Conservation (phyloP, 2,113 vertebrate species). For the Oreochromis niloticus region DNA sequence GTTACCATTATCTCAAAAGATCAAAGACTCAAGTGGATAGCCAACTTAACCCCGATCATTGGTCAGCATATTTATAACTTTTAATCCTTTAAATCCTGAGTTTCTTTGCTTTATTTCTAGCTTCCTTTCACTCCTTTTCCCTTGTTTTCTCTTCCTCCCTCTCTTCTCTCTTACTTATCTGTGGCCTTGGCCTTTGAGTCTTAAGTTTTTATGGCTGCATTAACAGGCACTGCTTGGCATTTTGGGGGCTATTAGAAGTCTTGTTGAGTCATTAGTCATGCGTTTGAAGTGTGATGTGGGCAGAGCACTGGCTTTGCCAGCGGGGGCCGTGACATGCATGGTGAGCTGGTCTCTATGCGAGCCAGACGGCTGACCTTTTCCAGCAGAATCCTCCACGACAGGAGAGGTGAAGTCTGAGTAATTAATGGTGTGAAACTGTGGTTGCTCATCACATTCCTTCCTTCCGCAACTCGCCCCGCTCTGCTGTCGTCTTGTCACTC, state of each 20-base stretch:
- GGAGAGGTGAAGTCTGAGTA: slow-evolving; percentile 49
- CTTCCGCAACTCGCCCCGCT: neutral
- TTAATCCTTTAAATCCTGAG: neutral
- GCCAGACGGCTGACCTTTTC: slow-evolving; percentile 67
- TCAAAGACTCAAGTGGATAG: neutral
- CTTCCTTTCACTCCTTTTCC: neutral
- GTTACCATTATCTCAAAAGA: neutral
- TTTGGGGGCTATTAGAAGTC: slow-evolving; percentile 36
- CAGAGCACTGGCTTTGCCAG: neutral
- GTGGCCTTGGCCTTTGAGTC: neutral
- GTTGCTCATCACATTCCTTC: neutral
- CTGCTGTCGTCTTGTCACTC: slow-evolving; percentile 15
- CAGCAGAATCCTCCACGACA: neutral
- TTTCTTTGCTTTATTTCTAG: neutral
- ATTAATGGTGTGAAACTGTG: slow-evolving; percentile 47
- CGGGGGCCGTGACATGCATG: slow-evolving; percentile 47
- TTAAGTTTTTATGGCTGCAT: neutral
- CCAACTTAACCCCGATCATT: neutral
- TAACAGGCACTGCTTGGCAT: slow-evolving; percentile 45
- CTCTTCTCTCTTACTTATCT: neutral
- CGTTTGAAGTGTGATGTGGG: slow-evolving; percentile 34
- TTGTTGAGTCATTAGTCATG: slow-evolving; percentile 51
- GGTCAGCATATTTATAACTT: neutral
- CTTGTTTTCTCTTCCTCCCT: neutral
- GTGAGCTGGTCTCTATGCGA: slow-evolving; percentile 31